Conservation (phyloP, 2,797 vertebrate species). For the Chromis chromis region DNA sequence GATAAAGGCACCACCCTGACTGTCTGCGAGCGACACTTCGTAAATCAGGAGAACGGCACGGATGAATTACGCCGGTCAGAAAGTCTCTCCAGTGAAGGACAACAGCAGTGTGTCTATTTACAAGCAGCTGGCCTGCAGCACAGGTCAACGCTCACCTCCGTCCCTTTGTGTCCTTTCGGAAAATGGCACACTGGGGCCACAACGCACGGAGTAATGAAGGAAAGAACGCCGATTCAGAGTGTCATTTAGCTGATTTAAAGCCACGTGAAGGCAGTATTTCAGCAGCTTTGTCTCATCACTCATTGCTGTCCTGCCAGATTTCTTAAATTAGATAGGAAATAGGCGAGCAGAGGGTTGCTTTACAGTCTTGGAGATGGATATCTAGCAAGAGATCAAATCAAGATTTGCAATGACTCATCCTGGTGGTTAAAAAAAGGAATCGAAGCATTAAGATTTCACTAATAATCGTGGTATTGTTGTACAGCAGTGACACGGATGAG, state of each 20-base stretch:
- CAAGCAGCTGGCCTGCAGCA: constrained; percentile 67
- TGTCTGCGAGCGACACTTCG: constrained; percentile 64
- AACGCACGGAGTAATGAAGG: constrained; percentile 25
- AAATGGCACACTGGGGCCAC: constrained; percentile 56
- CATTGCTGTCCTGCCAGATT: neutral
- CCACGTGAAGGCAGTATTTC: neutral
- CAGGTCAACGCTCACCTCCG: constrained; percentile 69
- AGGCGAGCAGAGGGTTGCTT: neutral
- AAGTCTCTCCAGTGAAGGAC: constrained; percentile 79
- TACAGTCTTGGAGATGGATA: constrained; percentile 29
- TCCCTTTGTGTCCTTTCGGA: constrained; percentile 60
- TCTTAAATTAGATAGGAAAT: constrained; percentile 32
- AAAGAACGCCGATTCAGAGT: constrained; percentile 25
- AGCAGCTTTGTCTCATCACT: constrained; percentile 19
- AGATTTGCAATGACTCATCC: constrained; percentile 30
- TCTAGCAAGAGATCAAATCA: constrained; percentile 29
- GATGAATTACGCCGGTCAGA: constrained; percentile 70
- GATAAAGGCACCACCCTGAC: constrained; percentile 77
- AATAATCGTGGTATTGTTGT: constrained; percentile 40
- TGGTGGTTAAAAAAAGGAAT: constrained; percentile 21
- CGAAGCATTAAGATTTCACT: constrained; percentile 21
- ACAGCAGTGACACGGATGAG: constrained; percentile 23
- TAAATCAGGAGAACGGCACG: constrained; percentile 75
- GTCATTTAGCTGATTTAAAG: constrained; percentile 30
- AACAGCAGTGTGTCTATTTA: constrained; percentile 71